Conservation (phyloP, 2,888 invertebrate species). For the Eupsilia transversa region DNA sequence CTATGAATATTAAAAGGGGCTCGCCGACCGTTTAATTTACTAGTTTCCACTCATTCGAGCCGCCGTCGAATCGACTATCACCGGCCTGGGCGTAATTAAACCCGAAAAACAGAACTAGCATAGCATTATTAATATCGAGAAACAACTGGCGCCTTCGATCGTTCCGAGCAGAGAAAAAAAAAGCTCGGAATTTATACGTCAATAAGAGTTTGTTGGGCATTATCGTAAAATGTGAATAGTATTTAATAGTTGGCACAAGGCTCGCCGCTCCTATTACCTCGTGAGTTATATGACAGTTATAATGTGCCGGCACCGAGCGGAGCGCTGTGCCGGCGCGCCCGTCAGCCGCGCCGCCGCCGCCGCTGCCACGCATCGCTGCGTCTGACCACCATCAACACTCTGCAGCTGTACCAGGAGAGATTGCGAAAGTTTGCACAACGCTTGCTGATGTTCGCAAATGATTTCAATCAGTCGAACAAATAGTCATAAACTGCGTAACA, state of each 20-base stretch:
- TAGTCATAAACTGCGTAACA: neutral
- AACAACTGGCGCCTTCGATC: constrained; percentile 88
- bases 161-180: constrained; percentile 77
- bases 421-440: neutral
- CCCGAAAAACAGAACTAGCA: constrained; percentile 85
- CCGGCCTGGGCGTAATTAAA: constrained; percentile 84
- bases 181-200: constrained; percentile 87
- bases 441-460: neutral
- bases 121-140: constrained; percentile 85
- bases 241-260: constrained; percentile 88
- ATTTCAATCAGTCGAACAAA: neutral
- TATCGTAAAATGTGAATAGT: constrained; percentile 88
- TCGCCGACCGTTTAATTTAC: constrained; percentile 88
- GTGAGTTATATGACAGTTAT: constrained; percentile 88
- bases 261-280: constrained; percentile 87
- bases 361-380: constrained; percentile 22
- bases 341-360: neutral
- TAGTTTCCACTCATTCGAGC: constrained; percentile 78
- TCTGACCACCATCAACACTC: neutral
- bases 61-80: constrained; percentile 72
- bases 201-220: constrained; percentile 88
- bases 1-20: constrained; percentile 89
- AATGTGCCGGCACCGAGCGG: constrained; percentile 70
- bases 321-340: constrained; percentile 41
- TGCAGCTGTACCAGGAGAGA: neutral